Conservation (phyloP, 2,113 vertebrate species). For the Helogale parvula region DNA sequence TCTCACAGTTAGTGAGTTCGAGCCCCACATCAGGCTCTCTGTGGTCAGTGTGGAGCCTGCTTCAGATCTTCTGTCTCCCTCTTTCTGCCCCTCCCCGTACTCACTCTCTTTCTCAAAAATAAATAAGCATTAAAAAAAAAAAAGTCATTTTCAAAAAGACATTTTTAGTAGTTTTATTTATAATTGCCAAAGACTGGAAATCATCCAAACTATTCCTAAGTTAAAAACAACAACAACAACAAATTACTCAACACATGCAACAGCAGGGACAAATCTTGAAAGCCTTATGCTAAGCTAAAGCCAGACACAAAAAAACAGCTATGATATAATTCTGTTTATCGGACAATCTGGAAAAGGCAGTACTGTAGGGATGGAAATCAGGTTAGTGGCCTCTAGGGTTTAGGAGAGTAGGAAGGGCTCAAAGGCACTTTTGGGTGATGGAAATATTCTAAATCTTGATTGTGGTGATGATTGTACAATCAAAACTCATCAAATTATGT, state of each 20-base stretch:
- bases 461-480: background rate
- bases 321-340: slow-evolving; percentile 10
- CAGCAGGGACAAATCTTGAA: background rate
- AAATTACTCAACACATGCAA: background rate
- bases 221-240: background rate
- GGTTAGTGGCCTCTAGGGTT: slow-evolving; percentile 7
- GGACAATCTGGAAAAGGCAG: slow-evolving; percentile 6
- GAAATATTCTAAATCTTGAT: slow-evolving; percentile 35
- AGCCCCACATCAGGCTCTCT: too few relatives aligned
- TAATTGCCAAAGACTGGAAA: background rate
- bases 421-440: slow-evolving; percentile 14
- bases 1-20: too few relatives aligned
- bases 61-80: too few relatives aligned
- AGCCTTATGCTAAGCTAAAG: slow-evolving; percentile 19
- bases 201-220: background rate
- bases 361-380: background rate
- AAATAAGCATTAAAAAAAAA: too few relatives aligned
- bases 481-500: slow-evolving; percentile 19
- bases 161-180: slow-evolving; percentile 35
- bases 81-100: too few relatives aligned
- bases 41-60: too few relatives aligned
- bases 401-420: background rate
- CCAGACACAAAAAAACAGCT: slow-evolving; percentile 37
- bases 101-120: too few relatives aligned
- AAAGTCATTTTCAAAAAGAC: background rate